Evolutionary conservation across 2,888 invertebrate species (phyloP).

Genomic region (Drosophila anomalipes): DNA sequence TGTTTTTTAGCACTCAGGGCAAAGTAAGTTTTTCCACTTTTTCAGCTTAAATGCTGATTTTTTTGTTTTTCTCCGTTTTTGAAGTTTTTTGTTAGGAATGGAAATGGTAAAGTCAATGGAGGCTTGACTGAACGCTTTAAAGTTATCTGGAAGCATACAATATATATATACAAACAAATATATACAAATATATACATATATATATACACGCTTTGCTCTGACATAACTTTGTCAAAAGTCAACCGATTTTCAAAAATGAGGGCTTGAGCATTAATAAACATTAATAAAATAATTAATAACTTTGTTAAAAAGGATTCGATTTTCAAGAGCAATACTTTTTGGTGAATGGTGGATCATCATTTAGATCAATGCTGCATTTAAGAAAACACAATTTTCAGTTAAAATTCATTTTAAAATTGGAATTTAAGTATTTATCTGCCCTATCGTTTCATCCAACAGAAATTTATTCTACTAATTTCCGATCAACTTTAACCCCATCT

Average conservation of each 20-base stretch:
- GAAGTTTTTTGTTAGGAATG: not conserved
- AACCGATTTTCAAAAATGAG: no score
- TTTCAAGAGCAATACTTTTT: no score
- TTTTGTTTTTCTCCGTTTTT: constrained; percentile 20
- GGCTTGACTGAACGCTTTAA: constrained; percentile 1
- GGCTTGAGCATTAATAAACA: no score
- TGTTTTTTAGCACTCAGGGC: constrained; percentile 50
- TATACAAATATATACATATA: no score
- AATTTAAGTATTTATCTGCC: not conserved
- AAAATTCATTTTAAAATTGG: no score
- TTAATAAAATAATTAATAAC: no score
- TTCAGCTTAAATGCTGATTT: constrained; percentile 49
- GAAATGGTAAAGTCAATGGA: constrained; percentile 1
- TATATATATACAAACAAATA: no score
- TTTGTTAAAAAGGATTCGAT: no score
- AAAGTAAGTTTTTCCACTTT: constrained; percentile 67
- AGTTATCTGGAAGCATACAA: not conserved
- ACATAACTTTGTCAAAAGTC: no score
- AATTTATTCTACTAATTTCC: constrained; percentile 41
- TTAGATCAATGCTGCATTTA: no score
- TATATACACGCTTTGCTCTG: not conserved
- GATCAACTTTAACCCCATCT: constrained; percentile 24
- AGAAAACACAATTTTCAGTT: no score
- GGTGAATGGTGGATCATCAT: no score
- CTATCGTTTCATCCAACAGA: constrained; percentile 19